phyloP scores from a whole-genome alignment of 1,140 invertebrate species.

The Coptotermes formosanus region DNA sequence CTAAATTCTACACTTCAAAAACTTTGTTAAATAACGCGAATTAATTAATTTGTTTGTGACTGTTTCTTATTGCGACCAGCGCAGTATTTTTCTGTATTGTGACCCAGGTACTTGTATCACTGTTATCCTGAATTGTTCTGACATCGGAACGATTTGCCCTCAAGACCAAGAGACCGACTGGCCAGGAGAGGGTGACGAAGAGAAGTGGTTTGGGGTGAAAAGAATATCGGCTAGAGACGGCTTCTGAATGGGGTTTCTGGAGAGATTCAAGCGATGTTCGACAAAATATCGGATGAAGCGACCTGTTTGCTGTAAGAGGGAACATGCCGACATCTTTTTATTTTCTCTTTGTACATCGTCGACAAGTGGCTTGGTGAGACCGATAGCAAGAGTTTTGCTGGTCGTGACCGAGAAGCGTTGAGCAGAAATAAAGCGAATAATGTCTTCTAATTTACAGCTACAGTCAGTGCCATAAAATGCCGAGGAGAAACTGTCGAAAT shows the following conservation, averaged over 20 bases:
- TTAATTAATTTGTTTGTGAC: not conserved
- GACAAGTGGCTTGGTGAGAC: not conserved
- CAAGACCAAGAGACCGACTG: slow-evolving; percentile 4
- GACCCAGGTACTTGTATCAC: not conserved
- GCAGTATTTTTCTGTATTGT: not conserved
- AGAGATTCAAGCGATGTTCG: not conserved
- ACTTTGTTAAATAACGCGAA: too few relatives aligned
- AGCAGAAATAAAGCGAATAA: too few relatives aligned
- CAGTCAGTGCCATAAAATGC: too few relatives aligned
- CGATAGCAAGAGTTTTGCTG: too few relatives aligned
- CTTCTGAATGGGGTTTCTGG: not conserved
- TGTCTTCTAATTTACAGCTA: too few relatives aligned
- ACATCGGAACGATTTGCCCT: not conserved
- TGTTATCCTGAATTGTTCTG: not conserved
- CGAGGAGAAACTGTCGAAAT: too few relatives aligned
- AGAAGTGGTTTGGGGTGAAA: not conserved
- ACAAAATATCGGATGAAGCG: not conserved
- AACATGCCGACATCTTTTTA: too few relatives aligned
- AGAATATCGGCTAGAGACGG: not conserved
- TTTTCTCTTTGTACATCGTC: not conserved
- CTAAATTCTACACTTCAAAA: too few relatives aligned
- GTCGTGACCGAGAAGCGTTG: too few relatives aligned
- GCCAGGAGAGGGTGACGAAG: not conserved
- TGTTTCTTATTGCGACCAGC: not conserved
- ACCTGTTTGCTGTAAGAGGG: not conserved